Evolutionary conservation across 2,888 invertebrate genomes (phyloP), one percentile per base, ranked within the genome.

Genomic region (Diarsia dahlii): DNA sequence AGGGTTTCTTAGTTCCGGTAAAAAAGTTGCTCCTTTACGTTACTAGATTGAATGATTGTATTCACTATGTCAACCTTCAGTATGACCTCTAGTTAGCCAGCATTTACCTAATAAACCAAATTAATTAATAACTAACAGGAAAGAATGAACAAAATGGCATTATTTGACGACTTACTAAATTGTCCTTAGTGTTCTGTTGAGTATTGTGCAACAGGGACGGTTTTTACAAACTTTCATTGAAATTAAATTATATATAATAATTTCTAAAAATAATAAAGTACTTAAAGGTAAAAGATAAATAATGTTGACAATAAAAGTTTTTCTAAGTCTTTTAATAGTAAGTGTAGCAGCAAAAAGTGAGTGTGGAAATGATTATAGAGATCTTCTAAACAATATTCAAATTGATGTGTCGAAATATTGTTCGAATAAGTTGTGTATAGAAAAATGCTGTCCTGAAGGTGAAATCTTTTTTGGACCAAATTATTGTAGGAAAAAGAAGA

Each of bases 371-470:
- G 5, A 28, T 3, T 64, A 45, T 12, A 75, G 18, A 18, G 63
- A 76, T 63, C 23, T 28, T 56, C 23, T 28, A 39, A 54, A 60
- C 6, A 62, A 74, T 65, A 39, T 1, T 46, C 0, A 34, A 20
- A 74, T 74, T 8, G n/a, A 62, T 54, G 13, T 73, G 5, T 48
- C 15, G 0, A 46, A 60, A 46, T 74, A 62, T 76, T 76, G 76
- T 52, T 18, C 52, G 8, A 28, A 74, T 28, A 66, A 28, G 18
- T 39, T 52, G 45, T 76, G 66, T 46, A 15, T 76, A 23, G 46
- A 52, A 9, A 76, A 76, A 62, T 76, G 76, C 8, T 76, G 76
- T 23, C 52, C 23, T 3, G 15, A 2, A 9, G 62, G 9, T 23
- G 46, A 74, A 52, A 60, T 60, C 28, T 18, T 34, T 1, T 0